Conservation (phyloP, 2,888 invertebrate genomes). For the Girardia tigrina region DNA sequence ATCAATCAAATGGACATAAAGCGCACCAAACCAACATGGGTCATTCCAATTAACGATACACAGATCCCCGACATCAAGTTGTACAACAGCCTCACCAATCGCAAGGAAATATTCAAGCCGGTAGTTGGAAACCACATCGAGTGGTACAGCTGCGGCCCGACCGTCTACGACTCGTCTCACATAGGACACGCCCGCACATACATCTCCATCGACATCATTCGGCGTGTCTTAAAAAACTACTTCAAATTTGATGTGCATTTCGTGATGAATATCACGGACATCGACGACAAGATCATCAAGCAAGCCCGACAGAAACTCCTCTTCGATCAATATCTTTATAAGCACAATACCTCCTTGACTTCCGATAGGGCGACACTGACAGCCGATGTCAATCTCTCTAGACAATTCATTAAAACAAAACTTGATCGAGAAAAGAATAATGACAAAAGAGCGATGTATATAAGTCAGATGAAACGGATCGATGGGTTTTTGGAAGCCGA, state of each 20-base stretch:
- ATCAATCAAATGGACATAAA: too few relatives aligned
- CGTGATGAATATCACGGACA: slow-evolving; percentile 97
- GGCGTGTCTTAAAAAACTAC: slow-evolving; percentile 73
- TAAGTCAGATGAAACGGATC: slow-evolving; percentile 57
- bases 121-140: slow-evolving; percentile 54
- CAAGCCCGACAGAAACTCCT: slow-evolving; percentile 78
- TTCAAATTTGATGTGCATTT: slow-evolving; percentile 82
- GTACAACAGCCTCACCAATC: background rate
- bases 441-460: slow-evolving; percentile 73
- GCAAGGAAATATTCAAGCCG: background rate
- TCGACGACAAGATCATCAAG: slow-evolving; percentile 96
- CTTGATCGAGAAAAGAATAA: slow-evolving; percentile 58
- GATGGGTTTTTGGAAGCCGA: slow-evolving; percentile 39
- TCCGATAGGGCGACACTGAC: slow-evolving; percentile 59
- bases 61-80: background rate
- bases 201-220: slow-evolving; percentile 89
- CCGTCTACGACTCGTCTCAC: slow-evolving; percentile 96
- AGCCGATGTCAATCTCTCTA: slow-evolving; percentile 59
- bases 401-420: slow-evolving; percentile 40
- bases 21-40: background rate
- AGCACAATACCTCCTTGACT: background rate
- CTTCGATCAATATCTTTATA: slow-evolving; percentile 57
- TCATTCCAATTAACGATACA: background rate
- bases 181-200: slow-evolving; percentile 99
- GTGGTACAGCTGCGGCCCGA: slow-evolving; percentile 98